Conservation (phyloP, 2,113 vertebrate genomes). For the Catagonus wagneri region DNA sequence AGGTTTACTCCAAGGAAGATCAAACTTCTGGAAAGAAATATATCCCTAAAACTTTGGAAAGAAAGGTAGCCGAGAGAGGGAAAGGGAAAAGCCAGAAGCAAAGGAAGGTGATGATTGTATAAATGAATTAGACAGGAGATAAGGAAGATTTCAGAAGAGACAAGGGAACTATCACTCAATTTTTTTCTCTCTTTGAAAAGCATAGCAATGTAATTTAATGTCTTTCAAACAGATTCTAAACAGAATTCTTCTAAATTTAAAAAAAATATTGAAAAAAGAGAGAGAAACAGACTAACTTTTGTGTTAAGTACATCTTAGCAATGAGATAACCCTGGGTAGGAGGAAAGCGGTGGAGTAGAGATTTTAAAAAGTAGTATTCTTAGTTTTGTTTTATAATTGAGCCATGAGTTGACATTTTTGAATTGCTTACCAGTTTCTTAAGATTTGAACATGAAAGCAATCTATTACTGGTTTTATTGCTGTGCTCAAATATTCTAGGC, state of each 20-base stretch:
- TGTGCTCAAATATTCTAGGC: neutral
- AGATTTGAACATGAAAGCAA: slow-evolving; percentile 27
- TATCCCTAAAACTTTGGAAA: neutral
- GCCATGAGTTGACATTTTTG: neutral
- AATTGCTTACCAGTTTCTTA: slow-evolving; percentile 17
- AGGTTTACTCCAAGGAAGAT: slow-evolving; percentile 1
- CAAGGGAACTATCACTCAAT: neutral
- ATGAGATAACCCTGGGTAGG: neutral
- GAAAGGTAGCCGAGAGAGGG: neutral
- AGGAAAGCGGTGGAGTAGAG: neutral
- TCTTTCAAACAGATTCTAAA: slow-evolving; percentile 40
- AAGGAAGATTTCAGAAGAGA: slow-evolving; percentile 20
- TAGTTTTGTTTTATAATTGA: slow-evolving; percentile 39
- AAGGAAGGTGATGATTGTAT: neutral
- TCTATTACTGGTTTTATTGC: slow-evolving; percentile 4
- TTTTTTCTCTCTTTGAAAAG: slow-evolving; percentile 54
- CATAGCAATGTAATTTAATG: slow-evolving; percentile 14
- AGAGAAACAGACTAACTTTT: neutral
- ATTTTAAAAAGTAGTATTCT: neutral
- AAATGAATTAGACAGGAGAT: neutral
- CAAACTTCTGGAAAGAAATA: neutral
- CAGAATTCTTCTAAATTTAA: slow-evolving; percentile 45
- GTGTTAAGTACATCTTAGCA: neutral
- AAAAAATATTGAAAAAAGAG: neutral
- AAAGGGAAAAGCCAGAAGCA: neutral